These are phyloP conservation scores for Corynorhinus townsendii DNA, from an alignment of 2,113 vertebrate genomes.

Conservation along the genomic window DNA sequence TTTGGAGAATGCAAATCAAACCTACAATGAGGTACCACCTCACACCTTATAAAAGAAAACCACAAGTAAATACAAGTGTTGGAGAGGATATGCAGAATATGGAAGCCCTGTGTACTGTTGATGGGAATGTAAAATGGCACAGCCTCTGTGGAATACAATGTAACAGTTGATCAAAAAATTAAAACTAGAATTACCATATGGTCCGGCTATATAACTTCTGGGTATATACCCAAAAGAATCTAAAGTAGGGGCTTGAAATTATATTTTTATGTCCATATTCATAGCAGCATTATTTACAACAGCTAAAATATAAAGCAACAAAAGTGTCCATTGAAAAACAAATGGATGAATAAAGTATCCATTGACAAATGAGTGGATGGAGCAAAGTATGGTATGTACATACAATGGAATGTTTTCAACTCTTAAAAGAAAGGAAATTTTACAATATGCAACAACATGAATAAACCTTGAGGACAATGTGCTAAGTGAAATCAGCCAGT, in stretches of 20 bases:
- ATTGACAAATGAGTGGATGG: too few relatives aligned
- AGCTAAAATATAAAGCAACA: not conserved
- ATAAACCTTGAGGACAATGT: not conserved
- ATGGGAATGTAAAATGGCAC: not conserved
- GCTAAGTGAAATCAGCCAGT: not conserved
- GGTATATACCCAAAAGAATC: not conserved
- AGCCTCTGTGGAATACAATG: not conserved
- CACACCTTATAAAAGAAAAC: too few relatives aligned
- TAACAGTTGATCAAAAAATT: not conserved
- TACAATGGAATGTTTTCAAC: not conserved
- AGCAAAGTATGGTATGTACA: not conserved
- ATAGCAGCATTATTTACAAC: not conserved
- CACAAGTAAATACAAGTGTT: not conserved
- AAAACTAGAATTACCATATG: not conserved
- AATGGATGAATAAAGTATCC: not conserved
- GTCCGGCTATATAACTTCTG: not conserved
- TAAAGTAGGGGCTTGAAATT: not conserved
- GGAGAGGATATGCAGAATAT: not conserved
- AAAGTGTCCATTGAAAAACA: not conserved
- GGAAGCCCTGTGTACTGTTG: not conserved
- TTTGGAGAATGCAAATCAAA: too few relatives aligned
- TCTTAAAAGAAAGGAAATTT: not conserved
- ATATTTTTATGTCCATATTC: not conserved
- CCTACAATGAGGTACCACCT: too few relatives aligned
- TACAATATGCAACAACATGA: not conserved